Conservation (phyloP, 1,140 invertebrate species). For the Grapholita molesta region DNA sequence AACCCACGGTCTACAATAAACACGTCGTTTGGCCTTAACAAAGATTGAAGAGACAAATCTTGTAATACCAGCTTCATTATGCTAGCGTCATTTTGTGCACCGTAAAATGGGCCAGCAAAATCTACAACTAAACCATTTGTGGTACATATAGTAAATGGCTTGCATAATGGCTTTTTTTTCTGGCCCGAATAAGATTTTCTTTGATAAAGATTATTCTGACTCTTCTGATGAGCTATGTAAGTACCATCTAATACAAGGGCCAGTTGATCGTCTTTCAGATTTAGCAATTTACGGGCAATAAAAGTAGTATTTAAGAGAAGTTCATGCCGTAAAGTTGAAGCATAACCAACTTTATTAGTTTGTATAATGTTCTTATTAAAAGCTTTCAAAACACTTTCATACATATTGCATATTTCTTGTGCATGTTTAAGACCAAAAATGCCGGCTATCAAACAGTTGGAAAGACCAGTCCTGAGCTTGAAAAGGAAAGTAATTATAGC, state of each 20-base stretch:
- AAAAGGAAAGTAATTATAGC: background rate
- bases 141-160: background rate
- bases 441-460: background rate
- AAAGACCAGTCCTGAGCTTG: background rate
- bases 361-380: background rate
- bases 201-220: background rate
- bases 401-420: background rate
- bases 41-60: no score
- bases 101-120: no score
- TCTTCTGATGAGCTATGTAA: background rate
- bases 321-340: conserved; percentile 19
- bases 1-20: no score
- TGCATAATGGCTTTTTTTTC: background rate
- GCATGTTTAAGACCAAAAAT: background rate
- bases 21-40: no score
- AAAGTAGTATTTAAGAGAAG: conserved; percentile 32
- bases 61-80: no score
- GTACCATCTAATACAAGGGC: conserved; percentile 26
- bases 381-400: conserved; percentile 20
- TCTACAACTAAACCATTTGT: no score
- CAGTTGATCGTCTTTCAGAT: conserved; percentile 23
- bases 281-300: conserved; percentile 29
- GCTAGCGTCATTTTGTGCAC: no score
- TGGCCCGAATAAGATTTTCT: background rate
- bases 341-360: background rate